phyloP scores from a whole-genome alignment of 2,888 invertebrate genomes.

The Salticus scenicus region DNA sequence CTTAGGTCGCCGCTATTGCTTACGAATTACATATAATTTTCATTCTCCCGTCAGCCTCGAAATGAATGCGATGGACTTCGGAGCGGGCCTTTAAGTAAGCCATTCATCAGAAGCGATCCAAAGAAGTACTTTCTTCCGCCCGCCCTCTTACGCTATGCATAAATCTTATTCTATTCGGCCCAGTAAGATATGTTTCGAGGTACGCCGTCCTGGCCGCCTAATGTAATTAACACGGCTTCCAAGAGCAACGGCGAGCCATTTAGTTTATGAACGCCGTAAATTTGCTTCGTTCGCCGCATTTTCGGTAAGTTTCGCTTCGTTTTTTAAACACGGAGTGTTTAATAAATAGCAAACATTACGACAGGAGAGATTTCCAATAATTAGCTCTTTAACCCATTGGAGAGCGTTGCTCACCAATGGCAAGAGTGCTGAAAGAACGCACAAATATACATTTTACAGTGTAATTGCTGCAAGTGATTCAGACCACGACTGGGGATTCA shows the following conservation, averaged over 20 bases:
- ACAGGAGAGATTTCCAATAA: constrained; percentile 61
- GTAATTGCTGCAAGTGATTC: neutral
- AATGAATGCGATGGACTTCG: constrained; percentile 53
- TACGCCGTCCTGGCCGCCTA: constrained; percentile 52
- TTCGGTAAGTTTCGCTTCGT: constrained; percentile 14
- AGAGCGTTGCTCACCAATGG: neutral
- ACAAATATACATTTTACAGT: neutral
- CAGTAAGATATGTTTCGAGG: constrained; percentile 64
- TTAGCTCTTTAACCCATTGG: constrained; percentile 49
- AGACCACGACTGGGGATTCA: neutral
- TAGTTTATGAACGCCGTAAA: constrained; percentile 70
- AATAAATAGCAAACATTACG: constrained; percentile 65
- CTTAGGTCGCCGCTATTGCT: constrained; percentile 62
- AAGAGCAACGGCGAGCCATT: constrained; percentile 68
- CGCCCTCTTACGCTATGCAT: constrained; percentile 62
- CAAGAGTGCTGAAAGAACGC: constrained; percentile 14
- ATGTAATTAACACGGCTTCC: constrained; percentile 68
- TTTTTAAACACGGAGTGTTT: constrained; percentile 52
- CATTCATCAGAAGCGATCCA: constrained; percentile 63
- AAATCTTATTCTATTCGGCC: constrained; percentile 70
- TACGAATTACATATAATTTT: constrained; percentile 71
- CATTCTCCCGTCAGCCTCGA: constrained; percentile 51
- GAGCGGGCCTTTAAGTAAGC: constrained; percentile 66
- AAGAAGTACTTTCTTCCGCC: constrained; percentile 40
- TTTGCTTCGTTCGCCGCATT: constrained; percentile 47